Base-by-base conservation (phyloP, 1,140 invertebrate genomes). In the Solen grandis region DNA sequence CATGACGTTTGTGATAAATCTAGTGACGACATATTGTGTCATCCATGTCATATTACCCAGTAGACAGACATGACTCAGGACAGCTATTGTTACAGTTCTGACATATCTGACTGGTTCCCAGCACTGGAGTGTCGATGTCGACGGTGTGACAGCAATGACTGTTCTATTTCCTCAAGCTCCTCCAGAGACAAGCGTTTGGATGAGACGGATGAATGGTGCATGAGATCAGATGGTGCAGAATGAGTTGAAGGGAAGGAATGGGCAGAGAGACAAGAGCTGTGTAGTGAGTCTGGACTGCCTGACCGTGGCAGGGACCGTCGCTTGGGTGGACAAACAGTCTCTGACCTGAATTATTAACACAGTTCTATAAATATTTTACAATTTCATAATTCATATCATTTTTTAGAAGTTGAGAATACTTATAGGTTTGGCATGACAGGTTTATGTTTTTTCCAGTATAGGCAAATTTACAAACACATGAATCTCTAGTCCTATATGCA, bases 41-140 rank as follows among this genome's bases (percentile, higher is more conserved):
- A n/a, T n/a, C n/a, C n/a, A n/a, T n/a, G n/a, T n/a, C n/a, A n/a
- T n/a, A n/a, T n/a, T n/a, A n/a, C n/a, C n/a, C n/a, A n/a, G n/a
- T n/a, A n/a, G n/a, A n/a, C n/a, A n/a, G n/a, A n/a, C n/a, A n/a
- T n/a, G n/a, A n/a, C n/a, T n/a, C n/a, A n/a, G n/a, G n/a, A n/a
- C n/a, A n/a, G n/a, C n/a, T n/a, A n/a, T n/a, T 46, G 41, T 50
- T 25, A 77, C 2, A 65, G 60, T 50, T 60, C 74, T 36, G 66
- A 60, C 14, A 77, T 60, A 41, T 63, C 68, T 25, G 74, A 77
- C 13, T 81, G 63, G 63, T 79, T 85, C 60, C 74, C 75, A 22
- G 82, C 69, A 62, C 84, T 80, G 16, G 73, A 75, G 4, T 38
- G 57, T 0, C 72, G 62, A n/a, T 36, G 27, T 50, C 29, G n/a